Percentiles rank a stretch among this genome's conserved stretches.
phyloP scores from a whole-genome alignment of 2,113 vertebrate species.

The Pachyramphus minor region DNA sequence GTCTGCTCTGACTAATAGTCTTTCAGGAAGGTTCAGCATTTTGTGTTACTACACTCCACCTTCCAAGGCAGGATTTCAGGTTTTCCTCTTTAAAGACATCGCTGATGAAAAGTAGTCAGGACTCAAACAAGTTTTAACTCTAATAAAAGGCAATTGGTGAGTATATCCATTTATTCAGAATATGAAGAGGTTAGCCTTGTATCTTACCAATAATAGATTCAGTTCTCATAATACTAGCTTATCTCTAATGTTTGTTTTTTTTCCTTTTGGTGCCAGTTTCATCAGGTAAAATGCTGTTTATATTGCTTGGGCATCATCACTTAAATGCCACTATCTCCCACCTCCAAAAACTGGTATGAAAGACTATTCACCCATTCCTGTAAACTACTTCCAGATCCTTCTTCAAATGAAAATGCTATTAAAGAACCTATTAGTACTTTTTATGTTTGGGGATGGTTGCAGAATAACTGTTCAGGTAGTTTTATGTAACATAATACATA shows the following conservation, averaged over 20 bases:
- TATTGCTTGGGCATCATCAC: background rate
- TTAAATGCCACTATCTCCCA: background rate
- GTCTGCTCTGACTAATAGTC: background rate
- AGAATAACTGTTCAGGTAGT: background rate
- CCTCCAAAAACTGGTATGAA: background rate
- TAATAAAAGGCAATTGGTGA: background rate
- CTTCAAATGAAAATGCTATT: background rate
- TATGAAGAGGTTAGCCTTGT: background rate
- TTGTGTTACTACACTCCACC: background rate
- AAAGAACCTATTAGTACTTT: background rate
- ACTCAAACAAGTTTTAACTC: background rate
- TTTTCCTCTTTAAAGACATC: background rate
- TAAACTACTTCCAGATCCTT: background rate
- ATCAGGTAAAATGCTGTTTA: background rate
- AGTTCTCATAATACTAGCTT: background rate
- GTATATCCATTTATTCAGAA: background rate
- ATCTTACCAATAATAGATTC: background rate
- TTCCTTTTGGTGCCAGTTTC: background rate
- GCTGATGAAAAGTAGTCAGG: background rate
- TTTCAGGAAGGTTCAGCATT: background rate
- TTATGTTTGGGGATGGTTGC: background rate
- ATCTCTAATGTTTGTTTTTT: background rate
- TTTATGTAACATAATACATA: background rate
- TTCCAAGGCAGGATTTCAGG: background rate
- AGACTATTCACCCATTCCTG: background rate